These are phyloP conservation scores for Gobio occitaniae DNA, from an alignment of 2,797 vertebrate species.

Conservation along the genomic window DNA sequence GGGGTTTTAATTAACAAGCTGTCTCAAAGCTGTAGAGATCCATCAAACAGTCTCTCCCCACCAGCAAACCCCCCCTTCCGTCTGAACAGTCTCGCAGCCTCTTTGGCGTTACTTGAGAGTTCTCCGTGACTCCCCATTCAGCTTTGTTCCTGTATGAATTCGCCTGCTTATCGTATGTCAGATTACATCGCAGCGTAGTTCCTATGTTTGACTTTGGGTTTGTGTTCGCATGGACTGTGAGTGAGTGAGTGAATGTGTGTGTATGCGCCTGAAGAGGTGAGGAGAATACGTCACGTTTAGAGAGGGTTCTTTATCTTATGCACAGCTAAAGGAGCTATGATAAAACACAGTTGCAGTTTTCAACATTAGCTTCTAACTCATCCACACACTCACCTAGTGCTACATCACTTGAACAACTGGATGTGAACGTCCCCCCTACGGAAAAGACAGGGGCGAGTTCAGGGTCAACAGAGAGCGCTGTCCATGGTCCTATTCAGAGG, in stretches of 20 bases:
- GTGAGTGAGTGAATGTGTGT: background rate
- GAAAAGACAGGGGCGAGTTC: slow-evolving; percentile 67
- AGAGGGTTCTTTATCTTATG: background rate
- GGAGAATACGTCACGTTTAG: slow-evolving; percentile 5
- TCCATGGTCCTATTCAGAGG: slow-evolving; percentile 90
- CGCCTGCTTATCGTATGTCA: slow-evolving; percentile 28
- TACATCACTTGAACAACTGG: slow-evolving; percentile 69
- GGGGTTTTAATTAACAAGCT: slow-evolving; percentile 86
- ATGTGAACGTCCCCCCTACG: slow-evolving; percentile 77
- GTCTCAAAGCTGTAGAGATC: slow-evolving; percentile 82
- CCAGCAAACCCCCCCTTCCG: slow-evolving; percentile 68
- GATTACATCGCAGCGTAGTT: slow-evolving; percentile 38
- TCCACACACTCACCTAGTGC: slow-evolving; percentile 33
- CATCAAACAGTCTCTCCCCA: slow-evolving; percentile 75
- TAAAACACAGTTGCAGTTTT: background rate
- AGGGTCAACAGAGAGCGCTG: slow-evolving; percentile 85
- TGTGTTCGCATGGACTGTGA: slow-evolving; percentile 24
- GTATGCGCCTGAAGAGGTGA: background rate
- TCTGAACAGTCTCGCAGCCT: slow-evolving; percentile 68
- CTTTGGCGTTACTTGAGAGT: slow-evolving; percentile 69
- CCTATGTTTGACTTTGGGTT: slow-evolving; percentile 18
- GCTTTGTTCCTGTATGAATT: slow-evolving; percentile 54
- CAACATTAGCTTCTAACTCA: slow-evolving; percentile 9
- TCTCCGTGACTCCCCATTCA: slow-evolving; percentile 68
- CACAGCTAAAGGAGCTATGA: background rate